Evolutionary conservation across 2,797 vertebrate genomes (phyloP).

Genomic region (Cetoscarus ocellatus): DNA sequence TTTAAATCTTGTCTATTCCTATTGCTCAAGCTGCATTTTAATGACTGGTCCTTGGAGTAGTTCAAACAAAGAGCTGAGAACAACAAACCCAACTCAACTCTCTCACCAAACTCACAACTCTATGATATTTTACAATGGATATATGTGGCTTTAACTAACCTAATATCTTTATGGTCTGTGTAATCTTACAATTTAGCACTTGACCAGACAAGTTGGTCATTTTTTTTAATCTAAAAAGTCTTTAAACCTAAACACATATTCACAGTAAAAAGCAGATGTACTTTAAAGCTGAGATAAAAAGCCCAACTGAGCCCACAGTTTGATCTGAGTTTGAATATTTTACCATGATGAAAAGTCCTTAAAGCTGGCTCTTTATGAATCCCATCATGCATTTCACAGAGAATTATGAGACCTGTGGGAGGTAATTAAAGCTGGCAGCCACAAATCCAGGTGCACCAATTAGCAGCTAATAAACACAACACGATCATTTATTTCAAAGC

Average conservation of each 20-base stretch:
- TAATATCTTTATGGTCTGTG: too few relatives aligned
- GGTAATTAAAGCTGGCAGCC: constrained; percentile 67
- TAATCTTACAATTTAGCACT: too few relatives aligned
- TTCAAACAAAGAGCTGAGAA: too few relatives aligned
- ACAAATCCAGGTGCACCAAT: constrained; percentile 72
- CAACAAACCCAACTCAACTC: too few relatives aligned
- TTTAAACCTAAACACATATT: neutral
- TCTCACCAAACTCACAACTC: too few relatives aligned
- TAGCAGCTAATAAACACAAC: constrained; percentile 72
- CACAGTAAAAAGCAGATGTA: neutral
- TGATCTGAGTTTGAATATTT: constrained; percentile 12
- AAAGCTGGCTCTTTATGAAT: constrained; percentile 54
- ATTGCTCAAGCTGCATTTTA: too few relatives aligned
- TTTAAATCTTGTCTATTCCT: too few relatives aligned
- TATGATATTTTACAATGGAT: too few relatives aligned
- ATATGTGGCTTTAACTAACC: too few relatives aligned
- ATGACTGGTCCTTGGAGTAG: too few relatives aligned
- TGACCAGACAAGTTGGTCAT: too few relatives aligned
- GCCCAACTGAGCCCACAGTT: neutral
- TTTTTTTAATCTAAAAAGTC: neutral
- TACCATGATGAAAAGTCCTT: constrained; percentile 26
- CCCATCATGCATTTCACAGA: constrained; percentile 59
- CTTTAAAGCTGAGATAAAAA: neutral
- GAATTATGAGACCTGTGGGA: constrained; percentile 64
- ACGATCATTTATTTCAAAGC: constrained; percentile 58